Base-by-base conservation (phyloP, 2,888 invertebrate species). In the Chalcosyrphus nemorum region DNA sequence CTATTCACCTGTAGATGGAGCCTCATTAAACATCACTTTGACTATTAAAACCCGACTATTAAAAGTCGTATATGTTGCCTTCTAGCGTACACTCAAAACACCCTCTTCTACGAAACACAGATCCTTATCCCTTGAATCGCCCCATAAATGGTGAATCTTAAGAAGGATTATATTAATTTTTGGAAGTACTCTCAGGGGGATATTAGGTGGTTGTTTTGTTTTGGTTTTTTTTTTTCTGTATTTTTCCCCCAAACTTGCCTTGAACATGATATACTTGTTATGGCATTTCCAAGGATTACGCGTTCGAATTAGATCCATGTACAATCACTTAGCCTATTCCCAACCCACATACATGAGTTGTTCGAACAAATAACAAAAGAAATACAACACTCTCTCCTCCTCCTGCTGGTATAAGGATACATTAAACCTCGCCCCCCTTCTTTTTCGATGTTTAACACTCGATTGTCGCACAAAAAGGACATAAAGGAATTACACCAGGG, bases 401-500 rank as follows among this genome's bases (percentile, higher is more conserved):
- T n/a, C 63, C 32, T n/a, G 2, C 13, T 29, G 29, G 70, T 11
- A 35, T 61, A n/a, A 9, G 38, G 45, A 41, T 52, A 52, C n/a
- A 63, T 47, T 19, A 32, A 47, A 66, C 38, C 11, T 24, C 45
- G 7, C 43, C 3, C 11, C 41, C 15, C 17, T 11, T 52, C 19
- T 29, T 3, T 21, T 70, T 52, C 61, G 65, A 72, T 77, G 81
- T 82, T 82, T 72, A 77, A 82, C 77, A 82, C 81, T 82, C 77
- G 77, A 61, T 82, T 82, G 32, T 77, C 63, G 29, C 77, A 61
- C 81, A 82, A 82, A 82, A 82, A 82, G 77, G 52, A 76, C 68
- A 81, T 43, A 66, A 65, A 71, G 29, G 21, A 70, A 81, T 68
- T 75, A 66, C 71, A 54, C 47, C 71, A 57, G 57, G 38, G 15